Evolutionary conservation across 2,888 invertebrate species (phyloP).

Genomic region (Eurytoma adleriae): DNA sequence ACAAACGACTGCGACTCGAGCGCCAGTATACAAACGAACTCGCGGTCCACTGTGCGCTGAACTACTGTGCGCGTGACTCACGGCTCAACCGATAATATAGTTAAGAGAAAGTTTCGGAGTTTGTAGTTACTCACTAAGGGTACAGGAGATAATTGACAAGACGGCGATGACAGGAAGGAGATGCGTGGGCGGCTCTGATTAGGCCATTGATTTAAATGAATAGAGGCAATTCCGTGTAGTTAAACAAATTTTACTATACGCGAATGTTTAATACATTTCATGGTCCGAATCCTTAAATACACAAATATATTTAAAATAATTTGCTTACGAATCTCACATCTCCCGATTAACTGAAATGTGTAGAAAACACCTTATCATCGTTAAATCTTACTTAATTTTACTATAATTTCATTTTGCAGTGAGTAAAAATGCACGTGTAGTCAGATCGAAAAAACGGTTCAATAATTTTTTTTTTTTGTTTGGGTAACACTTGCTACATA

Average conservation of each 20-base stretch:
- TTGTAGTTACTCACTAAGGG: not conserved
- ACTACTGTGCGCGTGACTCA: no score
- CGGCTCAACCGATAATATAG: slow-evolving; percentile 43
- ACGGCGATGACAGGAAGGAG: not conserved
- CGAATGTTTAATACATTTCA: slow-evolving; percentile 55
- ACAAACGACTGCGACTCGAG: slow-evolving; percentile 51
- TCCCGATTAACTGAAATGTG: slow-evolving; percentile 53
- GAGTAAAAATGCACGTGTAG: slow-evolving; percentile 56
- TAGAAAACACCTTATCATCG: slow-evolving; percentile 56
- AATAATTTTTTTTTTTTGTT: slow-evolving; percentile 16
- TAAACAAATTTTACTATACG: slow-evolving; percentile 55
- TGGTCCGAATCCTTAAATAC: slow-evolving; percentile 56
- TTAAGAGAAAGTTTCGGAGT: not conserved
- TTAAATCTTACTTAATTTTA: slow-evolving; percentile 48
- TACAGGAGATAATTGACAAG: not conserved
- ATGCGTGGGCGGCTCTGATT: not conserved
- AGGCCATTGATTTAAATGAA: slow-evolving; percentile 3
- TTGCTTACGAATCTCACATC: slow-evolving; percentile 57
- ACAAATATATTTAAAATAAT: slow-evolving; percentile 57
- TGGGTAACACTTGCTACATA: slow-evolving; percentile 45
- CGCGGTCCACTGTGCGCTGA: not conserved
- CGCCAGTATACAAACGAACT: slow-evolving; percentile 37
- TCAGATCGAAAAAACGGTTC: slow-evolving; percentile 54
- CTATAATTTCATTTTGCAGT: slow-evolving; percentile 47
- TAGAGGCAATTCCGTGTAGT: slow-evolving; percentile 38